Percentiles rank a stretch among this genome's conserved stretches.
Conservation (phyloP, 2,113 vertebrate species). For the Muntiacus reevesi region DNA sequence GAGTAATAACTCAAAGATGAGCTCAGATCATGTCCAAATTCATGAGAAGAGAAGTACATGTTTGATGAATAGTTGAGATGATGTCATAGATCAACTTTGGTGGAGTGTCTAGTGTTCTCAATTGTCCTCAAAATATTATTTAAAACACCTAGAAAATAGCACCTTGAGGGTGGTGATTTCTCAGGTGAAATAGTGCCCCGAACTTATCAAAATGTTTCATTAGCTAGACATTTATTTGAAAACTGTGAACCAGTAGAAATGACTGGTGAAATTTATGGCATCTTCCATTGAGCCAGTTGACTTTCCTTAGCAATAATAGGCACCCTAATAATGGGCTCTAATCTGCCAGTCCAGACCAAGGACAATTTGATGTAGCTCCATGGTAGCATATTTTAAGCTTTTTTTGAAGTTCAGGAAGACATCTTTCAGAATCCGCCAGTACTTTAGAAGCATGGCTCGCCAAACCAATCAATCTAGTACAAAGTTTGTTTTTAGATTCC, state of each 20-base stretch:
- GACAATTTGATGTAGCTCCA: neutral
- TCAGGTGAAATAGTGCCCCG: neutral
- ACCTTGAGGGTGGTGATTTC: neutral
- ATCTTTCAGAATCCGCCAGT: conserved; percentile 56
- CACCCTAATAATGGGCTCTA: neutral
- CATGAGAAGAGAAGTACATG: neutral
- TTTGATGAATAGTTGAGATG: neutral
- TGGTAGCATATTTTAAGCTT: conserved; percentile 56
- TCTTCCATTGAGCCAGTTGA: neutral
- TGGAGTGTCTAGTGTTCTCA: neutral
- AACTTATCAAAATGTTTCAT: neutral
- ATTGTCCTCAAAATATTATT: neutral
- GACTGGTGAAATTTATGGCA: neutral
- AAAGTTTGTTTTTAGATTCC: conserved; percentile 71
- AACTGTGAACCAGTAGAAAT: neutral
- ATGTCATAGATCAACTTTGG: neutral
- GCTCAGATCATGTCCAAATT: neutral
- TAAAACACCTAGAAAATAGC: neutral
- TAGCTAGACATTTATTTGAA: neutral
- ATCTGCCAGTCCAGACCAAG: neutral
- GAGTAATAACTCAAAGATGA: neutral
- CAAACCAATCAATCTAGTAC: conserved; percentile 65
- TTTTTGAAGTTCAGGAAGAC: conserved; percentile 55
- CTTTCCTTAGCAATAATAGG: neutral
- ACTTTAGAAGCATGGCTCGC: neutral